phyloP scores from a whole-genome alignment of 2,888 invertebrate species.

The Toxonevra muliebris region DNA sequence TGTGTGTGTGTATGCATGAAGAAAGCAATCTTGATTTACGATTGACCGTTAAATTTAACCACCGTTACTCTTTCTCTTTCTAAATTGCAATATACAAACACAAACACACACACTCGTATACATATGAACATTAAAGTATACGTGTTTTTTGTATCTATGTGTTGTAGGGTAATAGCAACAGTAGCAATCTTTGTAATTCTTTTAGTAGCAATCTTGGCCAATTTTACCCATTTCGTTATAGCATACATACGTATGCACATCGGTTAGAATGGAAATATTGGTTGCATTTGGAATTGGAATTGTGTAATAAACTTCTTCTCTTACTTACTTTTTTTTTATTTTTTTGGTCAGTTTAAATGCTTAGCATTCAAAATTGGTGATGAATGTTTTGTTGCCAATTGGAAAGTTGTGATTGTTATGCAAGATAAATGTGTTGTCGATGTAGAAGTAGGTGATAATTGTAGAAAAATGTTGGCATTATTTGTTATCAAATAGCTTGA shows the following conservation, averaged over 20 bases:
- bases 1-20: background rate
- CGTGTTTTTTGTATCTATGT: background rate
- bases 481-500: no score
- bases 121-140: background rate
- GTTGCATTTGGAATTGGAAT: background rate
- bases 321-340: background rate
- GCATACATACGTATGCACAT: background rate
- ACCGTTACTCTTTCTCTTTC: conserved; percentile 34
- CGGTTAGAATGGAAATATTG: background rate
- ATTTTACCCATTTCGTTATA: conserved; percentile 17
- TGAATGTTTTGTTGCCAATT: conserved; percentile 35
- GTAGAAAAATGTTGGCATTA: no score
- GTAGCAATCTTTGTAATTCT: background rate
- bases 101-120: conserved; percentile 1
- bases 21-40: conserved; percentile 41
- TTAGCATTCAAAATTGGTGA: conserved; percentile 19
- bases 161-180: background rate
- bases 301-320: no score
- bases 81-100: conserved; percentile 7
- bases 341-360: background rate
- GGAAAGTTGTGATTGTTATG: conserved; percentile 19
- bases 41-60: conserved; percentile 37
- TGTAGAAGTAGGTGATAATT: no score
- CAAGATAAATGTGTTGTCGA: no score
- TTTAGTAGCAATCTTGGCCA: background rate